A percentile compares a stretch with the other conserved stretches of the same genome.
Conservation (phyloP, 1,140 invertebrate genomes). For the Octopus sinensis region DNA sequence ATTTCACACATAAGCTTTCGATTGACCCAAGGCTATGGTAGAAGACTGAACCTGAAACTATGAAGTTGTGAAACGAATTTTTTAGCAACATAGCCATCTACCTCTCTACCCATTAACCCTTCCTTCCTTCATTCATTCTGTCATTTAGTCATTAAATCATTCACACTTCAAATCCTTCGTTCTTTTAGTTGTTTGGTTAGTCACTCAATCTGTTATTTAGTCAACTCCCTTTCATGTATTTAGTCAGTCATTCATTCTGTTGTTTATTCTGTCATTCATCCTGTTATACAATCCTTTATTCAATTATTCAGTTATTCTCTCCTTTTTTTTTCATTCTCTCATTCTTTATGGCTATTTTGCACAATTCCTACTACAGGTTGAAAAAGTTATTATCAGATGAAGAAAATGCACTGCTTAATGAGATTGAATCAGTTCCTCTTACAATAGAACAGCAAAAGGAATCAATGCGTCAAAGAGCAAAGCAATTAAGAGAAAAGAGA, state of each 20-base stretch:
- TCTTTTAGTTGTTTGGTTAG: background rate
- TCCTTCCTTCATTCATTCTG: too few species aligned
- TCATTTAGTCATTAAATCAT: too few species aligned
- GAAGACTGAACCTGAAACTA: too few species aligned
- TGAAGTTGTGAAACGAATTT: too few species aligned
- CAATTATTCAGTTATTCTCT: background rate
- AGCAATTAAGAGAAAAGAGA: constrained; percentile 52
- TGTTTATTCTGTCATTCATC: background rate
- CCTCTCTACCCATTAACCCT: too few species aligned
- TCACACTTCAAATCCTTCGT: too few species aligned
- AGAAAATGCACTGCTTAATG: constrained; percentile 41
- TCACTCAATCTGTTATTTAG: background rate
- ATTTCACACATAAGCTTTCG: too few species aligned
- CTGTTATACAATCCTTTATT: background rate
- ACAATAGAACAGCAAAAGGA: constrained; percentile 54
- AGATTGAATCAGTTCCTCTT: constrained; percentile 53
- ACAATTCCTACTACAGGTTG: constrained; percentile 33
- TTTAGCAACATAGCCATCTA: too few species aligned
- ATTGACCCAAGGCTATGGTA: too few species aligned
- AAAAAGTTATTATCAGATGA: constrained; percentile 44
- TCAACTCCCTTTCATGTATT: background rate
- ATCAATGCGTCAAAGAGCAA: constrained; percentile 55
- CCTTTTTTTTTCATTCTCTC: background rate
- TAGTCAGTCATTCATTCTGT: background rate
- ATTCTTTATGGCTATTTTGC: constrained; percentile 7